phyloP scores from a whole-genome alignment of 2,797 vertebrate genomes.

The Labeo calbasu region DNA sequence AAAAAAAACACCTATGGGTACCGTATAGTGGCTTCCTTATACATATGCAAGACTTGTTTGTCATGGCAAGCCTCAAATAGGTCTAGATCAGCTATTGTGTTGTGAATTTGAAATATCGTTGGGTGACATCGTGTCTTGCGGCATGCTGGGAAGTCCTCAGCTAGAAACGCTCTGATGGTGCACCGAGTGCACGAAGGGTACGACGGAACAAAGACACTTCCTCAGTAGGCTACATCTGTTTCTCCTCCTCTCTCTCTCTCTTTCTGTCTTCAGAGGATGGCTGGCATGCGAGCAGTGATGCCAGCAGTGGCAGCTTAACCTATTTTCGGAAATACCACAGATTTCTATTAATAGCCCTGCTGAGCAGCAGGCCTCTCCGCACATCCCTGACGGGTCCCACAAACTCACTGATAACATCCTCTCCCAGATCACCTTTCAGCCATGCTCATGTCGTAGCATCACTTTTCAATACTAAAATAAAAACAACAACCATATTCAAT shows the following conservation, averaged over 20 bases:
- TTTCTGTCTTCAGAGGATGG: constrained; percentile 79
- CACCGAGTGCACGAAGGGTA: constrained; percentile 32
- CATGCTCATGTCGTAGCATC: constrained; percentile 13
- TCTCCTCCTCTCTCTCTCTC: constrained; percentile 58
- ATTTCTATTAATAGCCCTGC: constrained; percentile 82
- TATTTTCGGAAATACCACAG: constrained; percentile 85
- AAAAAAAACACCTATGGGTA: background rate
- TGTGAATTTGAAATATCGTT: constrained; percentile 29
- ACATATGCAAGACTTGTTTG: constrained; percentile 32
- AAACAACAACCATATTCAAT: constrained; percentile 35
- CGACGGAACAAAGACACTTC: constrained; percentile 53
- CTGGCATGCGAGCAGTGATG: constrained; percentile 81
- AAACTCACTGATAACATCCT: constrained; percentile 66
- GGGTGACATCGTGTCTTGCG: constrained; percentile 25
- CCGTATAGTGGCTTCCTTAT: background rate
- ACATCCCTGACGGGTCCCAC: constrained; percentile 69
- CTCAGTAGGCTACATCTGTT: constrained; percentile 57
- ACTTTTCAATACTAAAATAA: constrained; percentile 48
- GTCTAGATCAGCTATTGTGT: constrained; percentile 4
- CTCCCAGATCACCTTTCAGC: constrained; percentile 57
- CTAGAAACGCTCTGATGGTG: constrained; percentile 29
- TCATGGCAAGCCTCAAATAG: background rate
- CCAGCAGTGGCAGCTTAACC: constrained; percentile 84
- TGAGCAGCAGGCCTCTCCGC: constrained; percentile 78
- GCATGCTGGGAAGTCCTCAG: constrained; percentile 40